phyloP scores from a whole-genome alignment of 2,113 vertebrate species.

The Lepus europaeus region DNA sequence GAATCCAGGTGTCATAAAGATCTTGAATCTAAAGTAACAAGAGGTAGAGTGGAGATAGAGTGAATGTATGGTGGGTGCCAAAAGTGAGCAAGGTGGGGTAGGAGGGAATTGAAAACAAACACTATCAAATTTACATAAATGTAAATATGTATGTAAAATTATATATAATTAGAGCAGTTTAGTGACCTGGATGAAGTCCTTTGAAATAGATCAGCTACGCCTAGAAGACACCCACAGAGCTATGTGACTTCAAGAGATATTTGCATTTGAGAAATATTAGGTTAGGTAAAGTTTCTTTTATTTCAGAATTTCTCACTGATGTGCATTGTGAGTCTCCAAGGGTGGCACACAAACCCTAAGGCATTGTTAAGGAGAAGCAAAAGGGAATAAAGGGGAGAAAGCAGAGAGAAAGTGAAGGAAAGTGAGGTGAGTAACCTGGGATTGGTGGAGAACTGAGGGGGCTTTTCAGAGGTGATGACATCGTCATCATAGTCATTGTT shows the following conservation, averaged over 20 bases:
- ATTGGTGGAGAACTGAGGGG: not conserved
- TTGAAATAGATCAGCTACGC: not conserved
- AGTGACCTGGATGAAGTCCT: not conserved
- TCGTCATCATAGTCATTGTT: fast-evolving
- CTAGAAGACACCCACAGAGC: not conserved
- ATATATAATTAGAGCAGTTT: not conserved
- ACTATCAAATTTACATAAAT: not conserved
- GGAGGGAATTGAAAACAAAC: not conserved
- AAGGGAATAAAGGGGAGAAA: not conserved
- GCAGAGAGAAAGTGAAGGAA: not conserved
- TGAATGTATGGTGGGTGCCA: not conserved
- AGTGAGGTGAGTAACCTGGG: not conserved
- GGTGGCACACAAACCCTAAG: not conserved
- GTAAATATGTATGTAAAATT: too few species aligned
- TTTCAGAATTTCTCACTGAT: not conserved
- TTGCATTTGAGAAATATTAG: not conserved
- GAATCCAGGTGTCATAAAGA: not conserved
- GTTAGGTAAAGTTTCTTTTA: not conserved
- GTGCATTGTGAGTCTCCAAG: not conserved
- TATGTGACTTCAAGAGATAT: not conserved
- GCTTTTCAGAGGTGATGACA: not conserved
- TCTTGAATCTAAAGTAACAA: not conserved
- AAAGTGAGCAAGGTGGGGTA: not conserved
- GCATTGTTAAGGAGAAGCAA: not conserved
- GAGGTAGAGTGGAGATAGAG: too few species aligned